phyloP scores from a whole-genome alignment of 2,113 vertebrate species.

The Urocitellus parryii region DNA sequence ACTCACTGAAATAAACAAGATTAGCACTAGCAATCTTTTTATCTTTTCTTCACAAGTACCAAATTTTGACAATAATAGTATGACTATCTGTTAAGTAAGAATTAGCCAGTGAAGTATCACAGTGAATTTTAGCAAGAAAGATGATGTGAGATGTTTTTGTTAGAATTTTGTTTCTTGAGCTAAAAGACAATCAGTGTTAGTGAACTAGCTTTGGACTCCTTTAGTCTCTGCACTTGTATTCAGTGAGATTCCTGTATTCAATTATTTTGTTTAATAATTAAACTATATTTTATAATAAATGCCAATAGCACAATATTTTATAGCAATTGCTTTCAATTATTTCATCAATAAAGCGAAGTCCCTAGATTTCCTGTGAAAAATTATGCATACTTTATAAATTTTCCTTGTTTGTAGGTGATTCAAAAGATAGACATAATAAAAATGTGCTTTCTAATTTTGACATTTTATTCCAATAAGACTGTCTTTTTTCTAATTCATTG shows the following conservation, averaged over 20 bases:
- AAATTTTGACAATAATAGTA: conserved; percentile 49
- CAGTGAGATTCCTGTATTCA: conserved; percentile 15
- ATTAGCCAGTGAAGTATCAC: background rate
- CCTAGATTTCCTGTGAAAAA: too few species aligned
- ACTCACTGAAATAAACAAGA: conserved; percentile 12
- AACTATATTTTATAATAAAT: conserved; percentile 57
- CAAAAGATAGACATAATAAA: too few species aligned
- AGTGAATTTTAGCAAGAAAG: conserved; percentile 50
- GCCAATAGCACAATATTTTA: background rate
- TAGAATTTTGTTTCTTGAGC: conserved; percentile 44
- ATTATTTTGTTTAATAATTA: conserved; percentile 50
- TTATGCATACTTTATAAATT: too few species aligned
- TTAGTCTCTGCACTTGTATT: background rate
- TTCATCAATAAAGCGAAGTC: too few species aligned
- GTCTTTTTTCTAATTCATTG: background rate
- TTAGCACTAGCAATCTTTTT: conserved; percentile 42
- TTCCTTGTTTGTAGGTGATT: too few species aligned
- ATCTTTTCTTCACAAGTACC: conserved; percentile 49
- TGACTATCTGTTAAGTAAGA: conserved; percentile 42
- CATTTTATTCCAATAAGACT: too few species aligned
- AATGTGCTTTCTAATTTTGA: too few species aligned
- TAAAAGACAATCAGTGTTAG: background rate
- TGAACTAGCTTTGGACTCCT: conserved; percentile 38
- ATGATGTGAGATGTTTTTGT: background rate
- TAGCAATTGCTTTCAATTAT: too few species aligned